phyloP scores from a whole-genome alignment of 2,797 vertebrate genomes.

The Leptodactylus fallax region DNA sequence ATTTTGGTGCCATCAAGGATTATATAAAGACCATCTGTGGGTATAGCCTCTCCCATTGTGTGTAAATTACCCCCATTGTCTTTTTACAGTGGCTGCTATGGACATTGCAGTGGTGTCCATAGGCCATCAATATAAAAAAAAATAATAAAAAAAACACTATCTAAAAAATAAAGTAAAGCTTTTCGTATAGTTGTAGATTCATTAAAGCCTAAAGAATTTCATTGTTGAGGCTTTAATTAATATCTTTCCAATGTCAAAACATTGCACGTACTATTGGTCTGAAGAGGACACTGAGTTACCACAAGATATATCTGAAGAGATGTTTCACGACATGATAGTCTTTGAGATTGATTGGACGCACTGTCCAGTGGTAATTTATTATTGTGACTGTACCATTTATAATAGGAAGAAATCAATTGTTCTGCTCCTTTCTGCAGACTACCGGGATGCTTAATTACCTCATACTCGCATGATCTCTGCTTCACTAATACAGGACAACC shows the following conservation, averaged over 20 bases:
- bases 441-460: constrained; percentile 30
- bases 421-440: constrained; percentile 31
- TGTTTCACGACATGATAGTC: constrained; percentile 2
- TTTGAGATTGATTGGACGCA: constrained; percentile 12
- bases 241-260: not conserved
- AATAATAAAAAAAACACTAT: too few species aligned
- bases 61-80: too few species aligned
- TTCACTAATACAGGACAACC: constrained; percentile 16
- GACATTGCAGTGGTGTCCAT: too few species aligned
- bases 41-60: too few species aligned
- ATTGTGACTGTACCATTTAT: constrained; percentile 20
- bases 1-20: too few species aligned
- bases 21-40: too few species aligned
- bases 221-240: not conserved
- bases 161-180: not conserved
- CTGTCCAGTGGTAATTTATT: constrained; percentile 35
- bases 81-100: too few species aligned
- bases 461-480: not conserved
- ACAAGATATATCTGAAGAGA: not conserved
- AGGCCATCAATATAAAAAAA: too few species aligned
- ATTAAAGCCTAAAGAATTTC: not conserved
- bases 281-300: not conserved
- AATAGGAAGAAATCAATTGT: constrained; percentile 51
- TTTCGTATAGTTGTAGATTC: not conserved
- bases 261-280: not conserved